Evolutionary conservation across 1,140 invertebrate genomes (phyloP).

Genomic region (Zaprionus davidi): DNA sequence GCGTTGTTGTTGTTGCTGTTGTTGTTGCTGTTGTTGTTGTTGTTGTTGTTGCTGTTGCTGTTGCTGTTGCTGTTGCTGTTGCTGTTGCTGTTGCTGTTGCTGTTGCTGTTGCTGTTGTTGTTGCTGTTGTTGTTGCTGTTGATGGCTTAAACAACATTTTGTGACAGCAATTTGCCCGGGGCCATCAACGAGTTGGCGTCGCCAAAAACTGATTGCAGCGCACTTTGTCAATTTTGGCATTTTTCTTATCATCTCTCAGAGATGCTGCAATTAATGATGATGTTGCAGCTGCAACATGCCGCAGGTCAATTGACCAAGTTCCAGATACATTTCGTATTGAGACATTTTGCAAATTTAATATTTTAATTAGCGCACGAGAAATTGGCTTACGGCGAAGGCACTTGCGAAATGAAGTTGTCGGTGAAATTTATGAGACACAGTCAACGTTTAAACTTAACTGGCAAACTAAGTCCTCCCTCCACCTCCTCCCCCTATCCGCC

Average conservation of each 20-base stretch:
- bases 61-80: conserved; percentile 13
- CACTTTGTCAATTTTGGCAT: conserved; percentile 30
- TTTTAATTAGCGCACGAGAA: conserved; percentile 37
- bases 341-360: conserved; percentile 44
- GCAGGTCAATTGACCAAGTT: conserved; percentile 9
- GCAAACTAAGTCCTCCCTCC: background rate
- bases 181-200: conserved; percentile 22
- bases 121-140: conserved; percentile 17
- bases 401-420: conserved; percentile 37
- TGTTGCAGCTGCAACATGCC: conserved; percentile 28
- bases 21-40: background rate
- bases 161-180: conserved; percentile 43
- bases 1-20: background rate
- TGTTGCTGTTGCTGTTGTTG: no score
- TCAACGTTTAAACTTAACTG: conserved; percentile 39
- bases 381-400: background rate
- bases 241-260: background rate
- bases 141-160: conserved; percentile 39
- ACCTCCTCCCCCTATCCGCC: background rate
- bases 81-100: background rate
- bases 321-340: conserved; percentile 23
- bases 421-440: conserved; percentile 39
- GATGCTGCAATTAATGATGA: conserved; percentile 46
- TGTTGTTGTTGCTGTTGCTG: conserved; percentile 20
- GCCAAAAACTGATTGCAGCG: conserved; percentile 41